Conservation (phyloP, 2,888 invertebrate species). For the Apocheima hispidaria region DNA sequence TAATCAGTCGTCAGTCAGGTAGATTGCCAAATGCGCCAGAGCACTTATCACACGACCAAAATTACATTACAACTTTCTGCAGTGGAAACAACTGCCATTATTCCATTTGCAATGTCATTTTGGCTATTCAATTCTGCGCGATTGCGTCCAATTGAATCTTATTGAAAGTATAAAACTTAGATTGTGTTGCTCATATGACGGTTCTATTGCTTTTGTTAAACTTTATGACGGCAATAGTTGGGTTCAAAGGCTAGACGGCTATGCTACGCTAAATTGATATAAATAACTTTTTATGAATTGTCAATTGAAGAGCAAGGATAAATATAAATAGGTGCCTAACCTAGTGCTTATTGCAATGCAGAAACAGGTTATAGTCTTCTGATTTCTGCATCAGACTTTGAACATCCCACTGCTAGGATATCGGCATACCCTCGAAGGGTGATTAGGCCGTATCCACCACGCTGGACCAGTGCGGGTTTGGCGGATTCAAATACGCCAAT, state of each 20-base stretch:
- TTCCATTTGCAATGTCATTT: slow-evolving; percentile 21
- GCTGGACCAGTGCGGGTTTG: too few relatives aligned
- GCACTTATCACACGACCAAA: neutral
- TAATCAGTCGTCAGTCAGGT: slow-evolving; percentile 1
- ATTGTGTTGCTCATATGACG: slow-evolving; percentile 27
- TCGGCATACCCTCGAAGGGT: too few relatives aligned
- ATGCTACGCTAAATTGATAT: slow-evolving; percentile 14
- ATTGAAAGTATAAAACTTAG: slow-evolving; percentile 19
- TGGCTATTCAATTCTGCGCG: slow-evolving; percentile 8
- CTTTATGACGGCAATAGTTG: slow-evolving; percentile 19
- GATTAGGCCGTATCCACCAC: too few relatives aligned
- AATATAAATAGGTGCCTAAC: neutral
- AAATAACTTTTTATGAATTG: slow-evolving; percentile 21
- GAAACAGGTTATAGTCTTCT: neutral
- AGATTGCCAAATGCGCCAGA: slow-evolving; percentile 44
- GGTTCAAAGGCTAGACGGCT: slow-evolving; percentile 27
- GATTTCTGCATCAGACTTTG: too few relatives aligned
- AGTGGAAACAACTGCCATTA: slow-evolving; percentile 1
- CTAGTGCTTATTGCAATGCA: neutral
- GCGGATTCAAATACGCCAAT: too few relatives aligned
- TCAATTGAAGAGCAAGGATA: neutral
- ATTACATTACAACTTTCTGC: slow-evolving; percentile 1
- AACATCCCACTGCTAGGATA: too few relatives aligned
- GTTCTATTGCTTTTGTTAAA: slow-evolving; percentile 23
- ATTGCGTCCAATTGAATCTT: slow-evolving; percentile 26